Base-by-base conservation (phyloP, 2,113 vertebrate genomes). In the Archilochus colubris region DNA sequence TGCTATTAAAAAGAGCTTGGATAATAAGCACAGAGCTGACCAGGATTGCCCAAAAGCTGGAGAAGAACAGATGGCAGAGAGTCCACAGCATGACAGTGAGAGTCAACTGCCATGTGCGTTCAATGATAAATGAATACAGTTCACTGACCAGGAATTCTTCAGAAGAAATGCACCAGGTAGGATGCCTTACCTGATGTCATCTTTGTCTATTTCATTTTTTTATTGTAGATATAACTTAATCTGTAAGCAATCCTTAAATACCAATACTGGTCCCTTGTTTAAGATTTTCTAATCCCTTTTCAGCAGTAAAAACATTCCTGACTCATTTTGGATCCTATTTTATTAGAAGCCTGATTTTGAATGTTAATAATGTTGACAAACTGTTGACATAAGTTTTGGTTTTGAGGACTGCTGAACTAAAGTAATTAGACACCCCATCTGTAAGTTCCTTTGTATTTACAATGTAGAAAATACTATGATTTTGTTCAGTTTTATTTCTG, bases 11-110 rank as follows among this genome's bases (percentile, higher is more conserved):
- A 86, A 98, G 99, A 54, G 99, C 99, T 7, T 98, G 99, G 97
- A 99, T 99, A 88, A 98, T 99, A 88, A 99, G 99, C 97, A 99
- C 99, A 0, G 99, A 99, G 89, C 96, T 99, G 82, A 99, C 98
- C 24, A 99, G 98, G 97, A 99, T 99, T 66, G 99, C 99, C 78
- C 98, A 99, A 93, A 98, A 99, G 66, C 95, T 99, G 95, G 99
- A 99, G 96, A 99, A 98, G 89, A 98, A 98, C 3, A 98, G 98
- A 59, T 99, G 99, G 99, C 98, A 98, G 22, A 97, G 98, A 9
- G 98, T 99, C 7, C 99, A 99, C 92, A 98, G 98, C 96, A 98
- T 99, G 36, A 99, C 99, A 3, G 98, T 99, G 31, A 97, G 99
- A 40, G 98, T 99, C 28, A 98, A 98, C 79, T 99, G 99, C 94